Percentiles rank a stretch among this genome's conserved stretches.
phyloP scores from a whole-genome alignment of 2,888 invertebrate species.

The Lumbricus terrestris region DNA sequence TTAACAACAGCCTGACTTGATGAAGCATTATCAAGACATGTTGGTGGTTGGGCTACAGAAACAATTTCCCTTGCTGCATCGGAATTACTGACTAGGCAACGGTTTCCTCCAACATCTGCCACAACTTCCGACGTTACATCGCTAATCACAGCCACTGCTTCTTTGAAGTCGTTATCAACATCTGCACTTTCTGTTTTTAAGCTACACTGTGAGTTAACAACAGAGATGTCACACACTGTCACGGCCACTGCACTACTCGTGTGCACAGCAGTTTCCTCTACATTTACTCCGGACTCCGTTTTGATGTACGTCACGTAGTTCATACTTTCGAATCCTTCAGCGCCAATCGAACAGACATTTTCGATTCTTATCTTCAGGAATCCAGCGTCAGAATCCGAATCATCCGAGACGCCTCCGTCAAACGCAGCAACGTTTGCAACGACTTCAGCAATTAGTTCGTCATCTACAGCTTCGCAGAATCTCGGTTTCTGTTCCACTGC shows the following conservation, averaged over 20 bases:
- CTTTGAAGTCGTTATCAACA: not conserved
- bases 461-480: not conserved
- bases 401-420: not conserved
- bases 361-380: conserved; percentile 7
- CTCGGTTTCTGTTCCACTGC: not conserved
- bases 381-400: not conserved
- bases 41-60: not conserved
- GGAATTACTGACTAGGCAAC: not conserved
- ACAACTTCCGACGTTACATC: not conserved
- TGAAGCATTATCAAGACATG: not conserved
- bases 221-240: too few species aligned
- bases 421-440: not conserved
- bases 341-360: not conserved
- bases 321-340: not conserved
- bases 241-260: not conserved
- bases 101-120: not conserved
- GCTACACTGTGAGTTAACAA: not conserved
- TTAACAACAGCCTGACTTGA: not conserved
- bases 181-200: not conserved
- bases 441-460: conserved; percentile 5
- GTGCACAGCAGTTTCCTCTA: not conserved
- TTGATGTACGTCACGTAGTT: not conserved
- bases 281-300: not conserved
- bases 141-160: not conserved
- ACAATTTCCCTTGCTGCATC: not conserved